Conservation (phyloP, 2,888 invertebrate species). For the Dysmachus trigonus region DNA sequence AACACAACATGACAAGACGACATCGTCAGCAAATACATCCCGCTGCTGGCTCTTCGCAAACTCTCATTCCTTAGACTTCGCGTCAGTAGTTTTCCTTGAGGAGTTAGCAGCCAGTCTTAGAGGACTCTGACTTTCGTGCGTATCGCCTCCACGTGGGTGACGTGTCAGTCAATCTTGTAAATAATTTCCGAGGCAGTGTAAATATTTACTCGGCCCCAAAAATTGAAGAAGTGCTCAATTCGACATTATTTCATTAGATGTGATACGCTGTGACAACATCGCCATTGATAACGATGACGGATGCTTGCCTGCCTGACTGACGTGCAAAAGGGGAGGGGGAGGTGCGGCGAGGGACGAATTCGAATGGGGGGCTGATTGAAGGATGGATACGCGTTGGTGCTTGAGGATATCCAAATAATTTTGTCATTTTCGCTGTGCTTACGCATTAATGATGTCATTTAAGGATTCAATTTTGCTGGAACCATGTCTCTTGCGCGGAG, state of each 20-base stretch:
- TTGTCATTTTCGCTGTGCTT: slow-evolving; percentile 11
- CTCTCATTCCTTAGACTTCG: background rate
- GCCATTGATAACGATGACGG: slow-evolving; percentile 34
- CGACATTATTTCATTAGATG: slow-evolving; percentile 36
- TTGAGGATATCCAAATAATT: background rate
- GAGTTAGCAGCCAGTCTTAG: background rate
- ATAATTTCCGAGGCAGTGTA: slow-evolving; percentile 28
- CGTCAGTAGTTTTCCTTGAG: background rate
- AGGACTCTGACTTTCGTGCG: background rate
- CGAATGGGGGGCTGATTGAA: background rate
- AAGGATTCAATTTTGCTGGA: background rate
- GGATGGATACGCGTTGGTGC: background rate
- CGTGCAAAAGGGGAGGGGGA: background rate
- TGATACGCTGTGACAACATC: slow-evolving; percentile 30
- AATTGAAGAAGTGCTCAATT: slow-evolving; percentile 39
- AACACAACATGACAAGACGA: slow-evolving; percentile 38
- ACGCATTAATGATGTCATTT: slow-evolving; percentile 21
- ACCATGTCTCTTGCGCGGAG: background rate
- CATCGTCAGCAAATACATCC: slow-evolving; percentile 32
- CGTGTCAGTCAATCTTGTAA: slow-evolving; percentile 34
- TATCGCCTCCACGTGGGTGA: background rate
- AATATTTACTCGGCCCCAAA: slow-evolving; percentile 26
- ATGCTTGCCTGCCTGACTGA: background rate
- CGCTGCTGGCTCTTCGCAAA: background rate
- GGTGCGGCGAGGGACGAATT: background rate